Percentiles rank a stretch among this genome's conserved stretches.
phyloP scores from a whole-genome alignment of 2,888 invertebrate species.

The Diplazon laetatorius region DNA sequence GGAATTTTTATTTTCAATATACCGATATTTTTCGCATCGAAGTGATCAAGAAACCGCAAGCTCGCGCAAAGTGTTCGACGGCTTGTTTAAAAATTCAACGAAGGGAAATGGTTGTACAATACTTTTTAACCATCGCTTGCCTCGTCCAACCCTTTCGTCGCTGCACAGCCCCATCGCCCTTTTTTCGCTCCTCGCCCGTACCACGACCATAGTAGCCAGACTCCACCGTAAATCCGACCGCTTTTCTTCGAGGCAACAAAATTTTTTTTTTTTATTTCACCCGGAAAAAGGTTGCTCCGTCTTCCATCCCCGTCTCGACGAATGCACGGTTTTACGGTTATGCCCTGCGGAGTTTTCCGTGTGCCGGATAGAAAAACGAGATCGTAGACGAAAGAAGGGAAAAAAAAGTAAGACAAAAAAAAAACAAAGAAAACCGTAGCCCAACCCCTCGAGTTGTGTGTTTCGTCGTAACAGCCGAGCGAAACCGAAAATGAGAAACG shows the following conservation, averaged over 20 bases:
- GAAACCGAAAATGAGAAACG: slow-evolving; percentile 66
- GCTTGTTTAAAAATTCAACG: slow-evolving; percentile 4
- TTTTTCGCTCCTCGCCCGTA: too few species aligned
- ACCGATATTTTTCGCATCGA: background rate
- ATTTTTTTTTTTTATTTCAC: slow-evolving; percentile 69
- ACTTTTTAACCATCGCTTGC: background rate
- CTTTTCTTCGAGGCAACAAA: slow-evolving; percentile 63
- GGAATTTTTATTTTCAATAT: slow-evolving; percentile 7
- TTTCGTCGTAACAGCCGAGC: slow-evolving; percentile 32
- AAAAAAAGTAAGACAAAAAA: too few species aligned
- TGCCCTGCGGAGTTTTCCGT: slow-evolving; percentile 38
- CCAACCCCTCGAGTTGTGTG: slow-evolving; percentile 2
- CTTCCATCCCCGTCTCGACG: slow-evolving; percentile 11
- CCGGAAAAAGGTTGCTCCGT: slow-evolving; percentile 62
- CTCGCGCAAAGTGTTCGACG: background rate
- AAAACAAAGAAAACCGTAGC: background rate
- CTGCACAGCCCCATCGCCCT: background rate
- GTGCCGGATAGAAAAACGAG: background rate
- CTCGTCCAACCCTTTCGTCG: background rate
- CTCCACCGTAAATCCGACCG: slow-evolving; percentile 66
- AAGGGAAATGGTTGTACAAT: background rate
- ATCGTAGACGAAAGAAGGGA: background rate
- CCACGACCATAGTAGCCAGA: background rate
- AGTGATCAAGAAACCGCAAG: slow-evolving; percentile 18
- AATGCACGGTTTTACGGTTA: slow-evolving; percentile 56